Evolutionary conservation across 1,140 invertebrate genomes (phyloP).

Genomic region (Brachionus rotundiformis): DNA sequence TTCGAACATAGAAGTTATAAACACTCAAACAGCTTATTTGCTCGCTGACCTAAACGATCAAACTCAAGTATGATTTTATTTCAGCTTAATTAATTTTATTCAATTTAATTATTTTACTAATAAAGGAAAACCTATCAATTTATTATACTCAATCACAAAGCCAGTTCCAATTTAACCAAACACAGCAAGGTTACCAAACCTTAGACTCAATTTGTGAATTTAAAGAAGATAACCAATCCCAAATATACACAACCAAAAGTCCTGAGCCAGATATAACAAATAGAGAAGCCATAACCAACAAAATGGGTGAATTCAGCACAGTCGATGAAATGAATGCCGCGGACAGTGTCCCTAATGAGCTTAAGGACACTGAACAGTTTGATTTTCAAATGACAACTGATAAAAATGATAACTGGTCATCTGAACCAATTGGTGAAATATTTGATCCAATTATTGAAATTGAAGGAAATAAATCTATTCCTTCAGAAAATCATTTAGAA

Average conservation of each 20-base stretch:
- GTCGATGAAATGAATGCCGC: no score
- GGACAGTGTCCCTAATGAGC: no score
- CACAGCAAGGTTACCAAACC: slow-evolving; percentile 1
- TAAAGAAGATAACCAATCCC: neutral
- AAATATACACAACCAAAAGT: no score
- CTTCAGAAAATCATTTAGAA: neutral
- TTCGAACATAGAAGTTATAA: slow-evolving; percentile 30
- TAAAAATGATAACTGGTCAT: neutral
- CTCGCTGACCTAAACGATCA: slow-evolving; percentile 48
- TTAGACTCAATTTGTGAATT: slow-evolving; percentile 11
- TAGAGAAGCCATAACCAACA: no score
- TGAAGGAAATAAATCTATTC: neutral
- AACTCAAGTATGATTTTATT: slow-evolving; percentile 29
- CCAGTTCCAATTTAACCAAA: slow-evolving; percentile 1
- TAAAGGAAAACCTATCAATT: slow-evolving; percentile 46
- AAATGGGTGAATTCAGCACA: no score
- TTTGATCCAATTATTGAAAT: neutral
- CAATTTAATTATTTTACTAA: neutral
- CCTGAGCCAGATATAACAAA: no score
- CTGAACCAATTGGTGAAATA: neutral
- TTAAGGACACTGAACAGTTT: neutral
- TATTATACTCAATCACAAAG: slow-evolving; percentile 33
- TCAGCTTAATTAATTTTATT: no score
- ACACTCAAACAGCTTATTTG: slow-evolving; percentile 46
- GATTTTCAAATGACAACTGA: neutral